These are phyloP conservation scores for Vanessa tameamea DNA, from an alignment of 1,140 invertebrate genomes.

Conservation along the genomic window DNA sequence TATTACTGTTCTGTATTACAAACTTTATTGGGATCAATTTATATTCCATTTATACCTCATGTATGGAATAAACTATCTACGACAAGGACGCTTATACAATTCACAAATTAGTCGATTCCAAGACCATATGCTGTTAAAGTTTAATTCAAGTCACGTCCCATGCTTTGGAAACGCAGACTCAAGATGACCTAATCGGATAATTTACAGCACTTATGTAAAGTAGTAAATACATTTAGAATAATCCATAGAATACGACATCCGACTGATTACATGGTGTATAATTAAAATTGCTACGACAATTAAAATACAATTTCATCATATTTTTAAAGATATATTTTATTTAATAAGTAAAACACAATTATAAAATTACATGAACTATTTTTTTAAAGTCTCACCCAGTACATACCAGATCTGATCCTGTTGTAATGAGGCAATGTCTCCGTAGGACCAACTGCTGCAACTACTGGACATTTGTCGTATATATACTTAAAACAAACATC, in stretches of 20 bases:
- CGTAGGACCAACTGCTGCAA: slow-evolving; percentile 86
- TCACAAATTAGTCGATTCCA: not conserved
- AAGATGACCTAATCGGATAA: not conserved
- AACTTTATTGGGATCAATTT: too few species aligned
- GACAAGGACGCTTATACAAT: not conserved
- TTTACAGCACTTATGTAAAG: slow-evolving; percentile 1
- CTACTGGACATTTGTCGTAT: slow-evolving; percentile 87
- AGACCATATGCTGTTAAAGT: not conserved
- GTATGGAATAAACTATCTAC: not conserved
- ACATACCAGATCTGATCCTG: slow-evolving; percentile 84
- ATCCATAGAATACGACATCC: not conserved
- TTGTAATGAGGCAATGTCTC: slow-evolving; percentile 86
- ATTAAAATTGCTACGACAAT: too few species aligned
- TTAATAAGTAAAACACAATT: too few species aligned
- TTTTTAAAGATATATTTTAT: too few species aligned
- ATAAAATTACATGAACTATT: slow-evolving; percentile 7
- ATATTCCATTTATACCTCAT: not conserved
- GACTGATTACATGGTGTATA: too few species aligned
- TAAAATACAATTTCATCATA: too few species aligned
- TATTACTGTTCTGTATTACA: too few species aligned
- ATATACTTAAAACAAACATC: slow-evolving; percentile 84
- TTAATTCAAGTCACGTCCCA: slow-evolving; percentile 12
- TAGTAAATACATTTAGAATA: not conserved
- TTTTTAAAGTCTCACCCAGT: slow-evolving; percentile 79
- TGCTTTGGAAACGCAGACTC: slow-evolving; percentile 7